Evolutionary conservation across 2,888 invertebrate species (phyloP).

Genomic region (Imbricaverruca yamaguchii): DNA sequence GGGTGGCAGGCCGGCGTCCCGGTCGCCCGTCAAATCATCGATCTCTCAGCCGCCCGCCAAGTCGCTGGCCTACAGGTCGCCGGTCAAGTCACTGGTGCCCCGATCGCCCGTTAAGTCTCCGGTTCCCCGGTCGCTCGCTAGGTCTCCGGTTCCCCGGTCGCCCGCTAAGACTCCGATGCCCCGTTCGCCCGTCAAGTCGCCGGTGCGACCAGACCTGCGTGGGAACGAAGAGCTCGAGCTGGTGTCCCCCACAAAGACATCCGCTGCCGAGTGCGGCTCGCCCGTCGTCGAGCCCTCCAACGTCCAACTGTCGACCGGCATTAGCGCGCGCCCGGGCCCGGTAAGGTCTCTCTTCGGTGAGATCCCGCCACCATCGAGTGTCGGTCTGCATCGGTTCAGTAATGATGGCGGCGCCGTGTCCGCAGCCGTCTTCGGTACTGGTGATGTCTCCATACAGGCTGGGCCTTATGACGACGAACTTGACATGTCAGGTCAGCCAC

Average conservation of each 20-base stretch:
- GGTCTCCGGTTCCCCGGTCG: slow-evolving; percentile 71
- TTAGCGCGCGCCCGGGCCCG: slow-evolving; percentile 28
- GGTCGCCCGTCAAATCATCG: slow-evolving; percentile 54
- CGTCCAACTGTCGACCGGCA: slow-evolving; percentile 69
- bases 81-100: too few relatives aligned
- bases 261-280: slow-evolving; percentile 73
- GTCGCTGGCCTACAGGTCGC: too few relatives aligned
- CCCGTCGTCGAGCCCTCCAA: slow-evolving; percentile 71
- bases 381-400: too few relatives aligned
- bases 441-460: too few relatives aligned
- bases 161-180: slow-evolving; percentile 71
- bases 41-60: slow-evolving; percentile 42
- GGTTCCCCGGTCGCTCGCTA: slow-evolving; percentile 77
- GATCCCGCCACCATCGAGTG: too few relatives aligned
- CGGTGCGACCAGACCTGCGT: slow-evolving; percentile 74
- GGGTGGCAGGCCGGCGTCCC: slow-evolving; percentile 43
- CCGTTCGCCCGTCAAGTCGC: slow-evolving; percentile 76
- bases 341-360: not conserved
- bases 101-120: not conserved
- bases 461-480: too few relatives aligned
- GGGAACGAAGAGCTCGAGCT: slow-evolving; percentile 60
- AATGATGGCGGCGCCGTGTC: too few relatives aligned
- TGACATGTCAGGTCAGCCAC: too few relatives aligned
- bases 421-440: too few relatives aligned
- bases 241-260: slow-evolving; percentile 88